phyloP scores from a whole-genome alignment of 2,797 vertebrate species.

The Sarcophilus harrisii region DNA sequence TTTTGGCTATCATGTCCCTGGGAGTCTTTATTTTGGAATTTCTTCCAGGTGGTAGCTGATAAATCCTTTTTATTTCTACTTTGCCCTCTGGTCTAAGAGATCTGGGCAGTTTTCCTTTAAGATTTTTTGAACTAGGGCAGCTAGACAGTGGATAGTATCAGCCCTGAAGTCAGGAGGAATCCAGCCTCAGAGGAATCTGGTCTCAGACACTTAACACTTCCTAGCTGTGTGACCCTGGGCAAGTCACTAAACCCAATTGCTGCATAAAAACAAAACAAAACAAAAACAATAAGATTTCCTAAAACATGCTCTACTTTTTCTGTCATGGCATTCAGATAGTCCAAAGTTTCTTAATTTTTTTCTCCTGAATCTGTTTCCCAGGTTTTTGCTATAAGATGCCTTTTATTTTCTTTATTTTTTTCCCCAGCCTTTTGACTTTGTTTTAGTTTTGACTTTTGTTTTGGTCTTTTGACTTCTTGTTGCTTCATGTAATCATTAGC shows the following conservation, averaged over 20 bases:
- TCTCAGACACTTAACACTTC: too few relatives aligned
- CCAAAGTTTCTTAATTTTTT: not conserved
- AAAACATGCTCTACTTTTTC: not conserved
- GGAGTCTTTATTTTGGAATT: not conserved
- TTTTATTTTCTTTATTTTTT: not conserved
- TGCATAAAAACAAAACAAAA: too few relatives aligned
- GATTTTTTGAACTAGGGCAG: not conserved
- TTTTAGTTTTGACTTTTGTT: not conserved
- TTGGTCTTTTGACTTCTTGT: not conserved
- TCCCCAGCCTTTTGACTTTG: not conserved
- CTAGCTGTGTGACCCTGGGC: too few relatives aligned
- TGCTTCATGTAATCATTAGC: not conserved
- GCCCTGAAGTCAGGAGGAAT: too few relatives aligned
- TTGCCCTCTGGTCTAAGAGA: not conserved
- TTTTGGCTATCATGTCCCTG: not conserved
- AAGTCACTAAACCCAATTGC: too few relatives aligned
- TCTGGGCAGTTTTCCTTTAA: not conserved
- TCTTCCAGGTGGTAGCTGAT: not conserved
- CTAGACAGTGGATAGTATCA: too few relatives aligned
- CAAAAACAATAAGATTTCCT: too few relatives aligned
- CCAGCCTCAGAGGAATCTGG: too few relatives aligned
- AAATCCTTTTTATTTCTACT: not conserved
- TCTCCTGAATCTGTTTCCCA: not conserved
- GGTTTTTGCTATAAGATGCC: not conserved
- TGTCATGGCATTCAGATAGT: not conserved